Evolutionary conservation across 92 coral and sea anemone genomes (phyloP), one percentile per base, ranked within the genome.

Genomic region (Porites evermanni): DNA sequence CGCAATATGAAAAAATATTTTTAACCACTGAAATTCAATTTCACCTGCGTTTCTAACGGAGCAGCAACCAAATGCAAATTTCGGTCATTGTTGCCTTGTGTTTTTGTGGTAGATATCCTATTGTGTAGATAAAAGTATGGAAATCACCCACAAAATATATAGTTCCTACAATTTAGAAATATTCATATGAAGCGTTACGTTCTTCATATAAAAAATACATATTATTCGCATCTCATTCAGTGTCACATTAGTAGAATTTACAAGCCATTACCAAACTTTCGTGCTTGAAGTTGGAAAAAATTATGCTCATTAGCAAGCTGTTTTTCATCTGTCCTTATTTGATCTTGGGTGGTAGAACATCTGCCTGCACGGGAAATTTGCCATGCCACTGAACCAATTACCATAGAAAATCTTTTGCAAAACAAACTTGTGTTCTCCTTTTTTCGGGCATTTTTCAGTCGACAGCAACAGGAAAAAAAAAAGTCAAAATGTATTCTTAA

Each of bases 241-340:
- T 64, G 64, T 64, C 76, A 44, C 47, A 64, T 74, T 21, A 50
- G 79, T 13, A 61, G 73, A 73, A 72, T 72, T 72, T 82, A 72
- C 87, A 61, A 73, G 24, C 87, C 56, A 83, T 74, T 64, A 83
- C 17, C 56, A 68, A 65, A 47, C 52, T 83, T 83, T 83, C 80
- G 87, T 72, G 87, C 74, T 64, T 83, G 50, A 66, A 51, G 65
- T 20, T 53, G 87, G 14, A 54, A 50, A 74, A 83, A 83, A 6
- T 16, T 61, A 11, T 44, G 64, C 65, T 74, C 74, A 83, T 83
- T 83, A 83, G 64, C 87, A 74, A 81, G 53, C 87, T 60, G 78
- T 50, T 61, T 83, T 75, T 74, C 80, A 83, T 83, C 80, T 73
- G 79, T 29, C 64, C 70, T 14, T 73, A 53, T 82, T 82, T 72